Evolutionary conservation across 2,113 vertebrate species (phyloP).

Genomic region (Aptenodytes forsteri): DNA sequence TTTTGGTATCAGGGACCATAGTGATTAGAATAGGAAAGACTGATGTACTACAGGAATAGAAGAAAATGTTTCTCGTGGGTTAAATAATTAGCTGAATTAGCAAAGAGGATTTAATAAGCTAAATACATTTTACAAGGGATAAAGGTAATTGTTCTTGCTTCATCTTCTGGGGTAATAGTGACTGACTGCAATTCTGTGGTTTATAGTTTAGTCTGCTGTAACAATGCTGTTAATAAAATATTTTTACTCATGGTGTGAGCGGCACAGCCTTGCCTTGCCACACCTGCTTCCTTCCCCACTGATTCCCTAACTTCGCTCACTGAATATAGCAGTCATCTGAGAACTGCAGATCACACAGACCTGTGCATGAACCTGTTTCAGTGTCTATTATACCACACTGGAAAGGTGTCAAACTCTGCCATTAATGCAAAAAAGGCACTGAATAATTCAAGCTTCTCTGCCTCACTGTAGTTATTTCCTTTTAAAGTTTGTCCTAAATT

Average conservation of each 20-base stretch:
- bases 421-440: background rate
- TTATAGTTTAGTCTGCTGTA: background rate
- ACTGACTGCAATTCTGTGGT: background rate
- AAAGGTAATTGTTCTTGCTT: background rate
- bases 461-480: background rate
- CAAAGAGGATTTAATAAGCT: background rate
- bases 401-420: background rate
- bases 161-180: background rate
- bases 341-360: background rate
- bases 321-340: background rate
- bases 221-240: background rate
- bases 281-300: background rate
- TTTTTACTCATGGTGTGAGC: background rate
- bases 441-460: background rate
- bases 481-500: background rate
- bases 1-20: background rate
- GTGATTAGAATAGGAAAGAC: background rate
- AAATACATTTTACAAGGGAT: background rate
- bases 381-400: accelerated
- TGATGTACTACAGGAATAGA: background rate
- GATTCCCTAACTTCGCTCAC: background rate
- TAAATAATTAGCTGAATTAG: background rate
- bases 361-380: background rate
- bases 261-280: background rate
- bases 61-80: background rate